Evolutionary conservation across 2,797 vertebrate species (phyloP), one percentile per base, ranked within the genome.

Genomic region (Mus minutoides): DNA sequence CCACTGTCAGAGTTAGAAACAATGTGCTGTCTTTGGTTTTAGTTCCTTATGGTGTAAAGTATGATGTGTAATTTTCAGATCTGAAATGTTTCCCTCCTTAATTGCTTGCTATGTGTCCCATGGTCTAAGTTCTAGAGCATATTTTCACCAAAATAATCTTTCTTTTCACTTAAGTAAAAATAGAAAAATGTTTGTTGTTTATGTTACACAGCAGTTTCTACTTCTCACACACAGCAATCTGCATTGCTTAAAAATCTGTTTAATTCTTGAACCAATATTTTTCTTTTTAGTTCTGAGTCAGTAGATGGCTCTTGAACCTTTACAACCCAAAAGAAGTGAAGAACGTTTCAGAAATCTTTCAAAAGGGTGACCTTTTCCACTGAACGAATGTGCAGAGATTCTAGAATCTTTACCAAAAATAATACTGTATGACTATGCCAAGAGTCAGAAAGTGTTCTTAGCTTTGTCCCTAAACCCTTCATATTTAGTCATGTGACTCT

Each of bases 91-190:
- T 92, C 93, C 60, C 94, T 96, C 21, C 80, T 96, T 34, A 95
- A 90, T 94, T n/a, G 37, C 88, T 89, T 97, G 62, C 95, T 90
- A 73, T 64, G 92, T 94, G 43, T 75, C 90, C 93, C 75, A 16
- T 24, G 82, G 93, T 11, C n/a, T 58, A 96, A 82, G 13, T 85
- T 92, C 96, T 67, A 95, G 86, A 79, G 77, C 92, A 95, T 60
- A 79, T 67, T 89, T 96, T 89, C 29, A 95, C 31, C 79, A 95
- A 95, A 95, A 93, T 71, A 93, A 90, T 75, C 16, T 49, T 95
- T 96, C 77, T 77, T 96, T 93, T 94, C 54, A 92, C 75, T 96
- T 73, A 87, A 64, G 85, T 90, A 94, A 96, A 94, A 90, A 94
- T 7, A 14, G 0, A n/a, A 97, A 97, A 37, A 73, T 88, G 11